Conservation (phyloP, 2,888 invertebrate genomes). For the Tenodera sinensis region DNA sequence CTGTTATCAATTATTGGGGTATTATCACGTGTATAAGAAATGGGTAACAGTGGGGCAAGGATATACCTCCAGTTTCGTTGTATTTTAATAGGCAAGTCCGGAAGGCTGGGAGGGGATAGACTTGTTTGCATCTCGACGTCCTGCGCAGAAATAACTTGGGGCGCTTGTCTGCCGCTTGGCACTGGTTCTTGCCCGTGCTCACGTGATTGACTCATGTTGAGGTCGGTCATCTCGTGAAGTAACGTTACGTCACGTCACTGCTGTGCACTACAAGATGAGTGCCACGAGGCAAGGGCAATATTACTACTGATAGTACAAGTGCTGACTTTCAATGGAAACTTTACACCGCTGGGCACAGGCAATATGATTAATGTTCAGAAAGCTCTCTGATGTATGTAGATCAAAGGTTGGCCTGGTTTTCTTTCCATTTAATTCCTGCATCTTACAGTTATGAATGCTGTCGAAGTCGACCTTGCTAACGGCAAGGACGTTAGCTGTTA, state of each 20-base stretch:
- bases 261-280: neutral
- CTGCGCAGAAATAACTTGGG: neutral
- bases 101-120: neutral
- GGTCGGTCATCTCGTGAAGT: slow-evolving; percentile 37
- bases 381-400: neutral
- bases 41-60: no score
- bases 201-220: slow-evolving; percentile 7
- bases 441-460: neutral
- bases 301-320: neutral
- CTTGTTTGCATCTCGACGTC: neutral
- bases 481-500: neutral
- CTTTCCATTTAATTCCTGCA: no score
- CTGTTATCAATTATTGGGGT: no score
- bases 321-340: neutral
- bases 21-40: no score
- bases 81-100: neutral
- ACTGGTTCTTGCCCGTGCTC: neutral
- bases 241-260: neutral
- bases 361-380: neutral
- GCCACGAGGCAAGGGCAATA: neutral
- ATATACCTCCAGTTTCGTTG: no score
- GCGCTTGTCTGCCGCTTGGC: neutral
- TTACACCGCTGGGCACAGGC: neutral
- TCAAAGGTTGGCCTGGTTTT: no score
- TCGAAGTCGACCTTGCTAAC: neutral